Evolutionary conservation across 2,888 invertebrate species (phyloP), one percentile per base, ranked within the genome.

Genomic region (Hololepta plana): DNA sequence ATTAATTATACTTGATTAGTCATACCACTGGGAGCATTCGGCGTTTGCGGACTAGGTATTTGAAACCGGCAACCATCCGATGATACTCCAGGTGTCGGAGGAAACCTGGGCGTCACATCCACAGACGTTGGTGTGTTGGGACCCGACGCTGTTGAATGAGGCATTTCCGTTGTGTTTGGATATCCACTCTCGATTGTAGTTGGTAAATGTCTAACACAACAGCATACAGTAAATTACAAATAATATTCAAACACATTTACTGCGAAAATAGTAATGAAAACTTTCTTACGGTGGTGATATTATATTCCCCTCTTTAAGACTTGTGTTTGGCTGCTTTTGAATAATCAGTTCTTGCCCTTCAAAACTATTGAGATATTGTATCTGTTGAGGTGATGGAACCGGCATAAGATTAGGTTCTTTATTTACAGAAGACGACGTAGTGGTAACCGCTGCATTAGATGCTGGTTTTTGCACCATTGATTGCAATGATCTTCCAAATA

Each of bases 301-400:
- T 43, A 72, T 69, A 38, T 67, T 71, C 46, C 68, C 68, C 53
- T 79, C 81, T 53, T 80, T 79, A 34, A 82, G 58, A 55, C 84
- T 84, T 20, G 84, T 82, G 51, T 91, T 91, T 24, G 88, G 82
- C 58, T 91, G 90, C 55, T 90, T 90, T 51, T 90, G 90, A 59
- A 91, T 91, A 41, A 88, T 90, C 47, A 91, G 60, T 59, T 91
- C 91, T 65, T 91, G 90, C 35, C 88, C 88, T 65, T 91, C 90
- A 55, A 91, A 90, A 42, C 87, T 80, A 63, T 85, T 88, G 47
- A 90, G 71, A 63, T 90, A 91, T 42, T 85, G 87, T 51, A 91
- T 88, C 66, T 88, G 90, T 59, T 90, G 88, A 30, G 91, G 91
- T 37, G 90, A 90, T 38, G 91, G 90, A 44, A 91, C 90, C 35